These are phyloP conservation scores for Drosophila nigritarsus DNA, from an alignment of 2,888 invertebrate species.

Conservation along the genomic window DNA sequence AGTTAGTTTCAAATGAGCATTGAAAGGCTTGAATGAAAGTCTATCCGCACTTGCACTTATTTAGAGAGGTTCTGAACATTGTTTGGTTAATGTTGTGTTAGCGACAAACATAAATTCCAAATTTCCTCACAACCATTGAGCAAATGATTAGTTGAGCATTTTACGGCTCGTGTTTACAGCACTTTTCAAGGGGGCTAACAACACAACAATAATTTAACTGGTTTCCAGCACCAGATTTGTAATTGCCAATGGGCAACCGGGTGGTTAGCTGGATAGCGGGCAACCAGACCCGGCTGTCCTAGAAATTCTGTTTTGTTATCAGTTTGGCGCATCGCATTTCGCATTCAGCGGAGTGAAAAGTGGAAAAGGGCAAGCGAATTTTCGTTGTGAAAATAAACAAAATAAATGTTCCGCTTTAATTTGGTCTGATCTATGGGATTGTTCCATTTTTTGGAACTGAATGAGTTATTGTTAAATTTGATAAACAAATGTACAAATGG, in stretches of 20 bases:
- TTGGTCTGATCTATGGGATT: slow-evolving; percentile 40
- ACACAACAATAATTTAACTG: slow-evolving; percentile 58
- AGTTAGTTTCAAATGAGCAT: not conserved
- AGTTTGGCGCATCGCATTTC: slow-evolving; percentile 45
- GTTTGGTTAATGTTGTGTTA: slow-evolving; percentile 39
- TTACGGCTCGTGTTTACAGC: slow-evolving; percentile 28
- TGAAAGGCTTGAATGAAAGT: not conserved
- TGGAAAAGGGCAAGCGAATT: slow-evolving; percentile 45
- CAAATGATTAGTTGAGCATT: slow-evolving; percentile 65
- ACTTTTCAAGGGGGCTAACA: slow-evolving; percentile 16
- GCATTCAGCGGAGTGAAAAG: slow-evolving; percentile 64
- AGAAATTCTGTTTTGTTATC: slow-evolving; percentile 40
- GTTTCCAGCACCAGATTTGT: slow-evolving; percentile 40
- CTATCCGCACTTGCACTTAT: not conserved
- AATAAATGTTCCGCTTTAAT: slow-evolving; percentile 29
- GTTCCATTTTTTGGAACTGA: slow-evolving; percentile 11
- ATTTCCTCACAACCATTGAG: slow-evolving; percentile 61
- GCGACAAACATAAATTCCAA: slow-evolving; percentile 59
- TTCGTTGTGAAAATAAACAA: slow-evolving; percentile 17
- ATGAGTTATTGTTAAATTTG: slow-evolving; percentile 10
- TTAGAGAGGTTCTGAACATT: slow-evolving; percentile 26
- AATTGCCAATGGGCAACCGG: slow-evolving; percentile 4
- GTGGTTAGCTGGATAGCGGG: not conserved
- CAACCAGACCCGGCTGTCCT: slow-evolving; percentile 32
- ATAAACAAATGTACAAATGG: not conserved